phyloP scores from a whole-genome alignment of 2,797 vertebrate species.

The Pangasius djambal region DNA sequence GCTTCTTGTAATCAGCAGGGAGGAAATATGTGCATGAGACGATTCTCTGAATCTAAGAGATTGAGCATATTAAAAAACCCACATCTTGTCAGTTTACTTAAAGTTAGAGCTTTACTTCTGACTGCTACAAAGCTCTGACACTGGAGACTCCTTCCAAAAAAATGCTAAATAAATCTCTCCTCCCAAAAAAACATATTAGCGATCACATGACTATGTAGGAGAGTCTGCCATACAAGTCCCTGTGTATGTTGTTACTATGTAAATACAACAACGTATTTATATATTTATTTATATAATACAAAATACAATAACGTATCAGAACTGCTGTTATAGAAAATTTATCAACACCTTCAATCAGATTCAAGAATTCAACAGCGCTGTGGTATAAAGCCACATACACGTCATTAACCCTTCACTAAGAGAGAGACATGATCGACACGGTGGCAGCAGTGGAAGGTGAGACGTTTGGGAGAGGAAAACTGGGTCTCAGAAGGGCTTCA shows the following conservation, averaged over 20 bases:
- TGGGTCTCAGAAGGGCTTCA: conserved; percentile 2
- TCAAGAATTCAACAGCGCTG: background rate
- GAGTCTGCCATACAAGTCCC: background rate
- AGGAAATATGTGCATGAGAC: background rate
- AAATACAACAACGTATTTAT: background rate
- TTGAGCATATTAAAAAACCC: background rate
- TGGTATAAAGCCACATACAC: background rate
- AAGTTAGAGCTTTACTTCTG: background rate
- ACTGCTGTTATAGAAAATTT: background rate
- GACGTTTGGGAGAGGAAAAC: conserved; percentile 2
- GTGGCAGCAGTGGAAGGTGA: conserved; percentile 4
- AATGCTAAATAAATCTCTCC: background rate
- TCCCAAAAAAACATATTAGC: background rate
- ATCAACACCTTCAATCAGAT: background rate
- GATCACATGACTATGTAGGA: background rate
- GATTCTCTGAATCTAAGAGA: background rate
- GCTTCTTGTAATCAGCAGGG: background rate
- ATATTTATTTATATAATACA: no score
- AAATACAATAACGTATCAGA: background rate
- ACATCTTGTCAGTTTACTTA: background rate
- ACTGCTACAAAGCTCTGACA: background rate
- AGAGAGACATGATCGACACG: background rate
- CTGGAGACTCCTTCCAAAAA: background rate
- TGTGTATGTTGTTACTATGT: background rate
- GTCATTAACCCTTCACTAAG: background rate